Evolutionary conservation across 2,797 vertebrate genomes (phyloP), one percentile per base, ranked within the genome.

Genomic region (Trachops cirrhosus): DNA sequence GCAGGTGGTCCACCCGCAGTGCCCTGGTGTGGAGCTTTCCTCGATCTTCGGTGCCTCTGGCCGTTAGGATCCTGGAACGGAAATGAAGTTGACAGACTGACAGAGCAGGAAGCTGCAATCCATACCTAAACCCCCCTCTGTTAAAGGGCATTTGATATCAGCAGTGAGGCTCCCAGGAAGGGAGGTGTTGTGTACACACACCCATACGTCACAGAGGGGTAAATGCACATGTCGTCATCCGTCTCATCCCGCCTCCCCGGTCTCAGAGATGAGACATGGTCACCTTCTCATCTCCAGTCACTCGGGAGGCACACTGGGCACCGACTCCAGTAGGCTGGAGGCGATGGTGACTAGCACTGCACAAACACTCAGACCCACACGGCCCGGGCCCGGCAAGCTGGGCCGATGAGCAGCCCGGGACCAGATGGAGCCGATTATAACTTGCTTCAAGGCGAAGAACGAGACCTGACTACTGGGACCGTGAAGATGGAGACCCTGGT

Each of bases 1-100:
- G 6, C 9, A 6, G 11, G 48, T 2, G 1, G 0, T 32, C 32
- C 7, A 0, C 16, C 12, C n/a, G 0, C n/a, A 7, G 46, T 9
- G 11, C 22, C 18, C 18, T 3, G 54, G 37, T 0, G 19, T 1
- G 3, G 46, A 48, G 21, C 24, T 37, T 39, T 0, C 12, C 12
- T 74, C 1, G 22, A 37, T 44, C n/a, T 4, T 2, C 21, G 24
- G 59, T 32, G 37, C 48, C 26, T 80, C 46, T 82, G 57, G 22
- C 52, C n/a, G 9, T 0, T 1, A 46, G 26, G 44, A 52, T 46
- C 48, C 22, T n/a, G 18, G 71, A 6, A 44, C 4, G 18, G 73
- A 90, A 68, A 92, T n/a, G 32, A 93, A 59, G 39, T 0, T 2
- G 37, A 78, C 24, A 22, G 21, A 15, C n/a, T n/a, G n/a, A 22